A percentile compares a stretch with the other conserved stretches of the same genome.
phyloP scores from a whole-genome alignment of 2,797 vertebrate species.

The Fundulus diaphanus region DNA sequence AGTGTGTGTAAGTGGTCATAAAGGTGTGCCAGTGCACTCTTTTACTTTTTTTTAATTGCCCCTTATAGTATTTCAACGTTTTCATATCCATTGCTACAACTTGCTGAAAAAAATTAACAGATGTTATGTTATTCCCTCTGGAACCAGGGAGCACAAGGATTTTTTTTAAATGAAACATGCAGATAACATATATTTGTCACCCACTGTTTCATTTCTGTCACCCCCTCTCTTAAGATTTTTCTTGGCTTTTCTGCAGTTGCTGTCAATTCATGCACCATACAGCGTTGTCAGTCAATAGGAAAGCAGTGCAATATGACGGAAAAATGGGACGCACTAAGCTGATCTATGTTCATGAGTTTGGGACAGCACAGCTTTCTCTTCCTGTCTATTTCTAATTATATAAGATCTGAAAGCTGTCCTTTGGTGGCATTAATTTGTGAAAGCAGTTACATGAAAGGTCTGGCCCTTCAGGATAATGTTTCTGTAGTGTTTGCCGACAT shows the following conservation, averaged over 20 bases:
- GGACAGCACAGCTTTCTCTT: conserved; percentile 22
- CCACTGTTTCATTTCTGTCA: conserved; percentile 23
- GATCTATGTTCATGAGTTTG: conserved; percentile 37
- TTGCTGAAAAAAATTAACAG: not conserved
- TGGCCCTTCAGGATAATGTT: conserved; percentile 51
- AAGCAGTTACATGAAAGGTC: conserved; percentile 56
- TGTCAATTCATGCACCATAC: conserved; percentile 24
- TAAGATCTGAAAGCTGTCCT: conserved; percentile 65
- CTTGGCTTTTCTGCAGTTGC: conserved; percentile 19
- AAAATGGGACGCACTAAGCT: conserved; percentile 26
- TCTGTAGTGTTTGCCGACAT: conserved; percentile 54
- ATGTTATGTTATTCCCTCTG: not conserved
- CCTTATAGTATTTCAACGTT: not conserved
- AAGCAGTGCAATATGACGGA: conserved; percentile 37
- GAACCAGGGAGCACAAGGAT: not conserved
- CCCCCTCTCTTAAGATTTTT: conserved; percentile 34
- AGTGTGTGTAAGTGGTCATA: not conserved
- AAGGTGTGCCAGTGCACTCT: no score
- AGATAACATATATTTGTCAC: conserved; percentile 14
- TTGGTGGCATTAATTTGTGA: conserved; percentile 66
- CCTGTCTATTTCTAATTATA: conserved; percentile 65
- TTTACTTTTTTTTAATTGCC: no score
- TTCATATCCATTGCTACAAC: not conserved
- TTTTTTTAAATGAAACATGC: conserved; percentile 4
- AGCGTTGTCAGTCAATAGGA: conserved; percentile 31